Evolutionary conservation across 2,113 vertebrate genomes (phyloP).

Genomic region (Indicator indicator): DNA sequence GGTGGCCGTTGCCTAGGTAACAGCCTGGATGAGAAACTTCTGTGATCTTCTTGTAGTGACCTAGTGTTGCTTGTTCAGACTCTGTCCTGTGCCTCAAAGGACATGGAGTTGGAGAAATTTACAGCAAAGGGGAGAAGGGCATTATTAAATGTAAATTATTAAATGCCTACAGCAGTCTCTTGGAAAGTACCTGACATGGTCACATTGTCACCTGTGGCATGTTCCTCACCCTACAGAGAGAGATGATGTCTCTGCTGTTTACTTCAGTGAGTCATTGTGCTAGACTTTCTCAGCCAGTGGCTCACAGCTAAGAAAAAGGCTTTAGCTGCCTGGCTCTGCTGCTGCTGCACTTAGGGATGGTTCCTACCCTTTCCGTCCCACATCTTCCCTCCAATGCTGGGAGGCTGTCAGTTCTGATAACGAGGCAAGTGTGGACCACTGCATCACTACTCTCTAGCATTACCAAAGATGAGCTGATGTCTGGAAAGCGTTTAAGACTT

Average conservation of each 20-base stretch:
- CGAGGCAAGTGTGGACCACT: neutral
- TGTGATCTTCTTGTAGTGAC: neutral
- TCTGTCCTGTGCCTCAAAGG: neutral
- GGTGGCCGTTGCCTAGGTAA: neutral
- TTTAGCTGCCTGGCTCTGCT: neutral
- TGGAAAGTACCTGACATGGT: rapidly evolving
- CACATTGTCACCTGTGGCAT: neutral
- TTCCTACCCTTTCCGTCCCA: neutral
- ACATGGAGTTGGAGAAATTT: neutral
- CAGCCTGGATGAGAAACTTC: neutral
- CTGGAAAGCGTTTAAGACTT: neutral
- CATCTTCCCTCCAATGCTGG: neutral
- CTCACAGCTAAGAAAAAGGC: neutral
- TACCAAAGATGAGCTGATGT: rapidly evolving
- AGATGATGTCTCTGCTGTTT: neutral
- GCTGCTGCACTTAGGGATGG: neutral
- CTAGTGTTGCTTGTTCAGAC: neutral
- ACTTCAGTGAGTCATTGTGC: neutral
- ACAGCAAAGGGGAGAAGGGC: neutral
- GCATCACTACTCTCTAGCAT: rapidly evolving
- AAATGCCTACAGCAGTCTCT: rapidly evolving
- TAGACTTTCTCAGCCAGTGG: neutral
- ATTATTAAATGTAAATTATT: no score
- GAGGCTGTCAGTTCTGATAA: neutral
- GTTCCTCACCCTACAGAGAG: neutral